phyloP scores from a whole-genome alignment of 1,140 invertebrate genomes.

The Nasonia vitripennis region DNA sequence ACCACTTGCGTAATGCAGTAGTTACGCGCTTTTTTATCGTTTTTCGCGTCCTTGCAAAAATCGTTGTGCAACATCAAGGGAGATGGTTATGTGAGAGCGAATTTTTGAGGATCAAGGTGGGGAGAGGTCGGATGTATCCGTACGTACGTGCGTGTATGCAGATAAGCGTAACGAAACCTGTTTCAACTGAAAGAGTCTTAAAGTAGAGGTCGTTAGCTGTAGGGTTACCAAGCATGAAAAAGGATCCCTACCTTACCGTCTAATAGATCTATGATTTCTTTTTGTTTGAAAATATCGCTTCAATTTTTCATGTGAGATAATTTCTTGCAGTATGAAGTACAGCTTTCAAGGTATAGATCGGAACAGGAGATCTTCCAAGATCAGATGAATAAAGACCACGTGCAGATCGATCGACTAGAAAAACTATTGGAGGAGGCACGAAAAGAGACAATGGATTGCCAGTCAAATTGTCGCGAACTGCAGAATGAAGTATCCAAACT shows the following conservation, averaged over 20 bases:
- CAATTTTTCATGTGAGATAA: not conserved
- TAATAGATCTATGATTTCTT: not conserved
- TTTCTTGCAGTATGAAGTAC: conserved; percentile 65
- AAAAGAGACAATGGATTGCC: conserved; percentile 74
- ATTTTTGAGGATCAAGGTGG: not conserved
- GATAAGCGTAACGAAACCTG: no score
- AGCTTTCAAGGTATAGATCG: conserved; percentile 67
- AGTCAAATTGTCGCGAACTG: conserved; percentile 74
- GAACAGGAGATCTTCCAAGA: conserved; percentile 71
- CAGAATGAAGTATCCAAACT: conserved; percentile 73
- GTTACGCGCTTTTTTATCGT: not conserved
- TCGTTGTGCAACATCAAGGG: not conserved
- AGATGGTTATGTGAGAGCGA: not conserved
- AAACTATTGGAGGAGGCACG: conserved; percentile 73
- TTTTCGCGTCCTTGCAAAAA: not conserved
- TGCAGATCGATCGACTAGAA: conserved; percentile 73
- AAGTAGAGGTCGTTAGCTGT: conserved; percentile 16
- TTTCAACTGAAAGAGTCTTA: no score
- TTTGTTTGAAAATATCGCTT: not conserved
- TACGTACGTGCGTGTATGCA: not conserved
- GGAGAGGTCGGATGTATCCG: no score
- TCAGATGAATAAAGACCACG: conserved; percentile 72
- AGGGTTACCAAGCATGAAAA: not conserved
- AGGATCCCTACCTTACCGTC: conserved; percentile 16
- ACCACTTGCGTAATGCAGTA: not conserved